Evolutionary conservation across 2,888 invertebrate genomes (phyloP).

Genomic region (Platycheirus rosarum): DNA sequence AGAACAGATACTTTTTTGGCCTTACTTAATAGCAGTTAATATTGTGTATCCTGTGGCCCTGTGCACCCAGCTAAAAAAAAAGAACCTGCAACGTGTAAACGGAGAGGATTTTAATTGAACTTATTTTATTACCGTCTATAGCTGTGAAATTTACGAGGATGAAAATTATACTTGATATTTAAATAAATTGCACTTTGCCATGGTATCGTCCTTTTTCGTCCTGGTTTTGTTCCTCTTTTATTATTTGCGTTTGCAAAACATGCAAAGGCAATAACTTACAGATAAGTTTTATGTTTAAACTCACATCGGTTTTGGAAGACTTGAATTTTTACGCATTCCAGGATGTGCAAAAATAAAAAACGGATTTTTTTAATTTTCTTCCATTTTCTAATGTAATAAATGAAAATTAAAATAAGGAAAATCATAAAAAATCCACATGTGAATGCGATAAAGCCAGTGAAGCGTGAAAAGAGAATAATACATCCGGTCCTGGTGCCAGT

Average conservation of each 20-base stretch:
- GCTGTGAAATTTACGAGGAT: constrained; percentile 67
- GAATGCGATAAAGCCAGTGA: constrained; percentile 67
- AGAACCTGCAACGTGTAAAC: constrained; percentile 46
- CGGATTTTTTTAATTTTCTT: constrained; percentile 68
- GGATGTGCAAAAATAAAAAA: constrained; percentile 45
- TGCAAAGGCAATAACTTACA: constrained; percentile 62
- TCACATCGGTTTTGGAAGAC: constrained; percentile 33
- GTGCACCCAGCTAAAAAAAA: not conserved
- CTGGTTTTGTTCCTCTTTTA: constrained; percentile 6
- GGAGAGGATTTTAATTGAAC: constrained; percentile 71
- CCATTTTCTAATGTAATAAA: constrained; percentile 64
- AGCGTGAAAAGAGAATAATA: constrained; percentile 60
- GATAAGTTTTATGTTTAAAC: constrained; percentile 44
- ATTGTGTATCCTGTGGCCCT: constrained; percentile 38
- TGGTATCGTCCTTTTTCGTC: constrained; percentile 35
- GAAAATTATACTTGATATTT: constrained; percentile 68
- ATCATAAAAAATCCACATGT: constrained; percentile 67
- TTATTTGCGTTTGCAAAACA: constrained; percentile 41
- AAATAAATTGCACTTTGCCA: constrained; percentile 72
- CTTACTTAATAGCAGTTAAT: constrained; percentile 51
- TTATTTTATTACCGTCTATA: constrained; percentile 72
- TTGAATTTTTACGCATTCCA: constrained; percentile 20
- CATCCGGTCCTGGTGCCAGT: constrained; percentile 1
- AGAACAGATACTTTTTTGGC: constrained; percentile 26
- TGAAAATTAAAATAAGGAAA: constrained; percentile 58